phyloP scores from a whole-genome alignment of 2,797 vertebrate genomes.

The Botia kubotai region DNA sequence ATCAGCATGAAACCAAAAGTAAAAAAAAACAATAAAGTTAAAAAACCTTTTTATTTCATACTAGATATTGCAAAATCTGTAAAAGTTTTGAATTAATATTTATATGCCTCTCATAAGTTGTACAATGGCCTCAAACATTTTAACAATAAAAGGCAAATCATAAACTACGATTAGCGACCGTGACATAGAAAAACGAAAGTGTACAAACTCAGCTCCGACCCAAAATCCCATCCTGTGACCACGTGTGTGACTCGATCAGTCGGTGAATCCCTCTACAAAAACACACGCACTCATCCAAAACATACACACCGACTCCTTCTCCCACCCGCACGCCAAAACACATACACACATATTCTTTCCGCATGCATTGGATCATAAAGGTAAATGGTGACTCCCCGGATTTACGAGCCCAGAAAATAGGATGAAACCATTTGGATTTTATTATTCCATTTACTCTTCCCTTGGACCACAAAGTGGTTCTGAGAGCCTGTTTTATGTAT shows the following conservation, averaged over 20 bases:
- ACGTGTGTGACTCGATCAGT: constrained; percentile 9
- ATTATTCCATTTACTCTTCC: constrained; percentile 99
- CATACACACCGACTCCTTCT: constrained; percentile 7
- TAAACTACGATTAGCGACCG: background rate
- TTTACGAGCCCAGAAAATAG: constrained; percentile 95
- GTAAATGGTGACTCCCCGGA: constrained; percentile 90
- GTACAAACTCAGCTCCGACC: background rate
- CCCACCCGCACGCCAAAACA: constrained; percentile 65
- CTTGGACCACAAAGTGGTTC: constrained; percentile 95
- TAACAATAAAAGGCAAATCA: background rate
- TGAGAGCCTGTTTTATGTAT: constrained; percentile 99
- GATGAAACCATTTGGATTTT: constrained; percentile 99
- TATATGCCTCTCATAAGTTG: background rate
- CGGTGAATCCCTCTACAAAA: constrained; percentile 18
- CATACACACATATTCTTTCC: constrained; percentile 65
- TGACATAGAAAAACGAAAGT: constrained; percentile 19
- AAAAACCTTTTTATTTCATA: background rate
- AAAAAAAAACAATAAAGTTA: background rate
- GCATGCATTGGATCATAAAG: constrained; percentile 84
- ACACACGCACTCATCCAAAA: constrained; percentile 14
- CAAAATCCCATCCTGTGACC: constrained; percentile 13
- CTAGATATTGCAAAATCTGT: background rate
- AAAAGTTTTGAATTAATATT: constrained; percentile 2
- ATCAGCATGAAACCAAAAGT: background rate
- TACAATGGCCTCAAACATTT: background rate